Conservation (phyloP, 2,888 invertebrate species). For the Apodemia zela region DNA sequence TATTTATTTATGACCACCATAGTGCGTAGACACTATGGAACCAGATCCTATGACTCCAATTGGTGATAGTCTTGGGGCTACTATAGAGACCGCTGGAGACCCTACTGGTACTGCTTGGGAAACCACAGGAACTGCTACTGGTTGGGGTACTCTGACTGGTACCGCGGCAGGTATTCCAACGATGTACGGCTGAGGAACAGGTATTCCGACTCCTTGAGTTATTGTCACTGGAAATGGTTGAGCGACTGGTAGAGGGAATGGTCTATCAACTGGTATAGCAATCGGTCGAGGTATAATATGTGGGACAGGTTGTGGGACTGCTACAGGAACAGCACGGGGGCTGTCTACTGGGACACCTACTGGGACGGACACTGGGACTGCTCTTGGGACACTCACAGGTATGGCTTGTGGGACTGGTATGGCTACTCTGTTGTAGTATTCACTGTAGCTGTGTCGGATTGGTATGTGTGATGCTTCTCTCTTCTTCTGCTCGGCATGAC, state of each 20-base stretch:
- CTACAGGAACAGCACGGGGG: constrained; percentile 53
- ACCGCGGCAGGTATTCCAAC: constrained; percentile 63
- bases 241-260: constrained; percentile 76
- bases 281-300: constrained; percentile 62
- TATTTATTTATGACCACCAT: not conserved
- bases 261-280: constrained; percentile 73
- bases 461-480: constrained; percentile 43
- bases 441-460: constrained; percentile 59
- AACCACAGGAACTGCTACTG: constrained; percentile 42
- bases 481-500: constrained; percentile 30
- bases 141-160: constrained; percentile 59
- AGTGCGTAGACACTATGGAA: constrained; percentile 23
- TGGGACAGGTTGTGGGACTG: constrained; percentile 67
- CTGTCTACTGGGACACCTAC: constrained; percentile 71
- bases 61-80: not conserved
- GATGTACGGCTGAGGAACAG: constrained; percentile 75
- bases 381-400: constrained; percentile 52
- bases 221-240: constrained; percentile 75
- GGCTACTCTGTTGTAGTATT: constrained; percentile 70
- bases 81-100: not conserved
- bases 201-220: constrained; percentile 74
- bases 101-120: constrained; percentile 10
- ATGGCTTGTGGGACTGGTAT: constrained; percentile 76
- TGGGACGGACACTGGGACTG: constrained; percentile 72
- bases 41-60: constrained; percentile 24